A percentile compares a stretch with the other conserved stretches of the same genome.
Evolutionary conservation across 1,140 invertebrate genomes (phyloP).

Genomic region (Drosophila tristis): DNA sequence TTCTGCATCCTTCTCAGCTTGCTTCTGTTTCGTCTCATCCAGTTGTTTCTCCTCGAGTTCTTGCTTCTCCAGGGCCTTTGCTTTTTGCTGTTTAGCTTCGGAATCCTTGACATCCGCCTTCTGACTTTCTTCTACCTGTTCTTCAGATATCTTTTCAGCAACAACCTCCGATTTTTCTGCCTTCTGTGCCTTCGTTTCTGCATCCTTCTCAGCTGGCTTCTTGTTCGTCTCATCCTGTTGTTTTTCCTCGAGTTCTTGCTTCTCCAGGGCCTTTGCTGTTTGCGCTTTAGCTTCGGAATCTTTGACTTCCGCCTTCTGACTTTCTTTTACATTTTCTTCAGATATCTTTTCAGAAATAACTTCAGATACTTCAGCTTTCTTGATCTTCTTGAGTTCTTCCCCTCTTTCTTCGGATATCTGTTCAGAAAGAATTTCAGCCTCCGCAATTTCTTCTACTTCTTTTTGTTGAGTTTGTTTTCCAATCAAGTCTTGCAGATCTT

Average conservation of each 20-base stretch:
- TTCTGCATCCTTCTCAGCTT: not conserved
- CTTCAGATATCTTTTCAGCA: constrained; percentile 7
- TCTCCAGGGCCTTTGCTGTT: constrained; percentile 40
- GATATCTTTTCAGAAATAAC: constrained; percentile 23
- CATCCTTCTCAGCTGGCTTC: constrained; percentile 9
- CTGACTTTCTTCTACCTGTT: not conserved
- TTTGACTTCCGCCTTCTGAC: constrained; percentile 4
- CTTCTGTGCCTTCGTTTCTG: not conserved
- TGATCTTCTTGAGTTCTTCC: not conserved
- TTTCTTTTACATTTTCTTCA: constrained; percentile 12
- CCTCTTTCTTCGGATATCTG: constrained; percentile 11
- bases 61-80: constrained; percentile 37
- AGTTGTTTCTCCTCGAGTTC: constrained; percentile 15
- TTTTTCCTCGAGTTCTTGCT: constrained; percentile 30
- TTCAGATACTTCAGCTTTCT: constrained; percentile 43
- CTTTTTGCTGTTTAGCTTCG: constrained; percentile 40
- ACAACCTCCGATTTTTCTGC: constrained; percentile 16
- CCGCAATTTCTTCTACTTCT: constrained; percentile 1
- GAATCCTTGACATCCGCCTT: constrained; percentile 6
- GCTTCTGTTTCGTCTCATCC: constrained; percentile 18
- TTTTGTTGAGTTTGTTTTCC: not conserved
- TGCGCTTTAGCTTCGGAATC: constrained; percentile 34
- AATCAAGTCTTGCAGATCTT: constrained; percentile 36
- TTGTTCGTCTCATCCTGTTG: constrained; percentile 28
- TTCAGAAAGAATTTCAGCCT: constrained; percentile 18